Conservation (phyloP, 1,140 invertebrate genomes). For the Archegozetes longisetosus region DNA sequence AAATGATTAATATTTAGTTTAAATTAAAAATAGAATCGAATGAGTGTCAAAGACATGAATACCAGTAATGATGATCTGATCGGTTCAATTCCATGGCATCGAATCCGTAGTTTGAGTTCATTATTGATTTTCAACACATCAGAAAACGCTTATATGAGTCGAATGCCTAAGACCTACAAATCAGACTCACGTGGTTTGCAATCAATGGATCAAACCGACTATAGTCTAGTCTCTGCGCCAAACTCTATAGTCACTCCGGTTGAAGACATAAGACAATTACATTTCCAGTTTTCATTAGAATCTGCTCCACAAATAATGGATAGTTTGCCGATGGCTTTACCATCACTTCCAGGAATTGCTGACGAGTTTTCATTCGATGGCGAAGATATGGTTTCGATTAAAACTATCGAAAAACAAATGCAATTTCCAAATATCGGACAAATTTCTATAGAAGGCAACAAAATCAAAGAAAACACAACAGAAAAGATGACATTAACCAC, state of each 20-base stretch:
- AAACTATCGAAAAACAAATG: too few species aligned
- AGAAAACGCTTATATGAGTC: constrained; percentile 1
- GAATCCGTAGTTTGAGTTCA: background rate
- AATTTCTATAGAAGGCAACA: too few species aligned
- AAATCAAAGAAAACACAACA: too few species aligned
- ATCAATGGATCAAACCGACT: background rate
- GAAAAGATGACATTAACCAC: too few species aligned
- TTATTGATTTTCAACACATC: constrained; percentile 5
- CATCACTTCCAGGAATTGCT: constrained; percentile 66
- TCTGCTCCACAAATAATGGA: constrained; percentile 38
- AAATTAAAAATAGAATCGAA: too few species aligned
- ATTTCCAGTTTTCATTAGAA: background rate
- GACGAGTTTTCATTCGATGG: constrained; percentile 54
- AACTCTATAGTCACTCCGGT: background rate
- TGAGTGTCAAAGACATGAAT: background rate
- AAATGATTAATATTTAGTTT: too few species aligned
- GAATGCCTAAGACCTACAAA: too few species aligned
- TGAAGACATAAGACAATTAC: background rate
- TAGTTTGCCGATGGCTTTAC: constrained; percentile 62
- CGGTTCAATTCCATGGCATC: constrained; percentile 1
- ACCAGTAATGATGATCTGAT: background rate
- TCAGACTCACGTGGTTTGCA: too few species aligned
- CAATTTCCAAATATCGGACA: too few species aligned
- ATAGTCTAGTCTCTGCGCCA: background rate
- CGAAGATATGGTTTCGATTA: constrained; percentile 32